Conservation (phyloP, 2,113 vertebrate species). For the Chitala chitala region DNA sequence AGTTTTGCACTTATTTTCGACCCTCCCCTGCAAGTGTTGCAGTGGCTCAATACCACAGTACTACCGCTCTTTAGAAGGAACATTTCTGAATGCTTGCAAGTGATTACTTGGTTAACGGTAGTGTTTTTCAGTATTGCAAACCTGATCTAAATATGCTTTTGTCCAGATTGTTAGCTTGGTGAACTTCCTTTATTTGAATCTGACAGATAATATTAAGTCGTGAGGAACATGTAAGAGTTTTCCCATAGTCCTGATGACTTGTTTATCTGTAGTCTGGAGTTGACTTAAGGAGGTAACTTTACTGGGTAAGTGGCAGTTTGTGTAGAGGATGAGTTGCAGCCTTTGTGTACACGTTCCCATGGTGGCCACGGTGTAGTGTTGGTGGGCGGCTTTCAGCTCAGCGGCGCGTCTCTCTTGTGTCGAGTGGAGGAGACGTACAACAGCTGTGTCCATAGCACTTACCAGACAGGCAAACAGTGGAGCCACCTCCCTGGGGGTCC, state of each 20-base stretch:
- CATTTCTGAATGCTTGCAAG: not conserved
- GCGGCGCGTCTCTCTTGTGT: not conserved
- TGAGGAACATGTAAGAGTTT: not conserved
- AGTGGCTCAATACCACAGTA: not conserved
- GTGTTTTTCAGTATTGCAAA: not conserved
- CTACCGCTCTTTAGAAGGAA: not conserved
- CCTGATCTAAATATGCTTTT: not conserved
- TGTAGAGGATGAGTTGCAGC: not conserved
- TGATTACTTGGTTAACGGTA: not conserved
- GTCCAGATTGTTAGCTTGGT: not conserved
- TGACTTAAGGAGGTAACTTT: not conserved
- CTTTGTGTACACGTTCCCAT: not conserved
- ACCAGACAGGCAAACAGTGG: not conserved
- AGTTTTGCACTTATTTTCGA: not conserved
- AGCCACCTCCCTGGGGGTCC: not conserved
- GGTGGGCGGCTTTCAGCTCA: not conserved
- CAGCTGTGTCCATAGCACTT: constrained; percentile 11
- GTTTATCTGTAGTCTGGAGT: not conserved
- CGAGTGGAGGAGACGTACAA: not conserved
- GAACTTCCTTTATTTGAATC: not conserved
- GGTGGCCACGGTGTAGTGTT: not conserved
- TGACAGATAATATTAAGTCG: not conserved
- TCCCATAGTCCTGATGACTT: not conserved
- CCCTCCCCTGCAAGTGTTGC: not conserved
- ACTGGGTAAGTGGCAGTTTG: not conserved